Evolutionary conservation across 2,888 invertebrate genomes (phyloP).

Genomic region (Watsonalla cultraria): DNA sequence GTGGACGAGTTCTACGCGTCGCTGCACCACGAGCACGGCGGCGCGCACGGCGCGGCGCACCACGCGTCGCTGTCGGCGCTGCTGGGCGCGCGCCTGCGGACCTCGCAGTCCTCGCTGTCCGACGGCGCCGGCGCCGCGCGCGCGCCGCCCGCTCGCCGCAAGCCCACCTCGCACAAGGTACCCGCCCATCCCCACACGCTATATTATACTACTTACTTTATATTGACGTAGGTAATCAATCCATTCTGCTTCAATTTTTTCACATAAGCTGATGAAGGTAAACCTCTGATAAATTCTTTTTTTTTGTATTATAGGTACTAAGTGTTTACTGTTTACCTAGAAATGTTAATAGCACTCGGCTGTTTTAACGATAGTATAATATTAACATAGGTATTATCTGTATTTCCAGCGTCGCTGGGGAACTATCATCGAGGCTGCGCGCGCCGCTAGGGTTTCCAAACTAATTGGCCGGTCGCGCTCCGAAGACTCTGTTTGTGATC

Average conservation of each 20-base stretch:
- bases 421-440: conserved; percentile 92
- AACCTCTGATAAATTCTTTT: no score
- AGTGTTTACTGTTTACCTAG: no score
- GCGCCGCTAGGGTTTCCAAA: conserved; percentile 87
- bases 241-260: no score
- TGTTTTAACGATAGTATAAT: no score
- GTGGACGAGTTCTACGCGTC: conserved; percentile 89
- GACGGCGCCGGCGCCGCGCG: conserved; percentile 34
- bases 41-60: conserved; percentile 48
- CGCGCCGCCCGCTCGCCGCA: conserved; percentile 35
- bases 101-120: conserved; percentile 64
- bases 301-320: no score
- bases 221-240: no score
- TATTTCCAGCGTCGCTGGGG: conserved; percentile 82
- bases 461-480: conserved; percentile 88
- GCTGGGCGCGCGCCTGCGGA: conserved; percentile 78
- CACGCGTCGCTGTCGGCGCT: conserved; percentile 82
- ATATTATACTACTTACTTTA: no score
- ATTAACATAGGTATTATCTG: no score
- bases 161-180: conserved; percentile 79
- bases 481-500: conserved; percentile 88
- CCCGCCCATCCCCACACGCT: background rate
- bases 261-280: no score
- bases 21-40: conserved; percentile 80
- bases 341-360: no score